A percentile compares a stretch with the other conserved stretches of the same genome.
Evolutionary conservation across 2,888 invertebrate genomes (phyloP).

Genomic region (Petrophora chlorosata): DNA sequence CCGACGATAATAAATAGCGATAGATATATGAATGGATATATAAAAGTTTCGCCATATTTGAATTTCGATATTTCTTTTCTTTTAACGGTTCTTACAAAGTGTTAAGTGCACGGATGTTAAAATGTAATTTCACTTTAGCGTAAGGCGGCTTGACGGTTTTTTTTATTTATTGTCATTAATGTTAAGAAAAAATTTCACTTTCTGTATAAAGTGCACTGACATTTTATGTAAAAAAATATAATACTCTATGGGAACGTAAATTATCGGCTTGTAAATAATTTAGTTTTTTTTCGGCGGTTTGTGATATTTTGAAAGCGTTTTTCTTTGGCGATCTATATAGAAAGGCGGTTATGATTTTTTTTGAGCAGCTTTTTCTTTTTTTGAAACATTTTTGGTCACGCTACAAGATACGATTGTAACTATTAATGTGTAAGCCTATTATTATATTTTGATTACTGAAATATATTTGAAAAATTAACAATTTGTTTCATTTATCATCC

Average conservation of each 20-base stretch:
- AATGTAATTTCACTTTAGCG: conserved; percentile 63
- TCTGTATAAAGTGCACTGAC: conserved; percentile 76
- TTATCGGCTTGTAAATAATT: conserved; percentile 63
- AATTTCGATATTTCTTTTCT: conserved; percentile 17
- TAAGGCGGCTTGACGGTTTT: conserved; percentile 50
- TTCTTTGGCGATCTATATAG: conserved; percentile 43
- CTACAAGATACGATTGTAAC: conserved; percentile 80
- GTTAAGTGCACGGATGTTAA: conserved; percentile 63
- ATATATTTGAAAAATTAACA: conserved; percentile 78
- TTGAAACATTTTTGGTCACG: conserved; percentile 48
- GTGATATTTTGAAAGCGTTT: conserved; percentile 25
- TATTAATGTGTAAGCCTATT: conserved; percentile 82
- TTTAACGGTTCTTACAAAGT: conserved; percentile 33
- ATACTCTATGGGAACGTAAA: conserved; percentile 66
- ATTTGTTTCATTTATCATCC: conserved; percentile 30
- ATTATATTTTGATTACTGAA: conserved; percentile 84
- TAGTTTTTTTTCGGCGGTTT: conserved; percentile 34
- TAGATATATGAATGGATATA: conserved; percentile 43
- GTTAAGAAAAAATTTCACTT: conserved; percentile 57
- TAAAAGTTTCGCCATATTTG: conserved; percentile 22
- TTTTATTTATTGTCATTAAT: conserved; percentile 50
- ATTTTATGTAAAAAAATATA: conserved; percentile 66
- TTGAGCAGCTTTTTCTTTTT: conserved; percentile 25
- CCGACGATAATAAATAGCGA: conserved; percentile 76
- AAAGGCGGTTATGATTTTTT: conserved; percentile 31